phyloP scores from a whole-genome alignment of 2,888 invertebrate genomes.

The Tipula confusa region DNA sequence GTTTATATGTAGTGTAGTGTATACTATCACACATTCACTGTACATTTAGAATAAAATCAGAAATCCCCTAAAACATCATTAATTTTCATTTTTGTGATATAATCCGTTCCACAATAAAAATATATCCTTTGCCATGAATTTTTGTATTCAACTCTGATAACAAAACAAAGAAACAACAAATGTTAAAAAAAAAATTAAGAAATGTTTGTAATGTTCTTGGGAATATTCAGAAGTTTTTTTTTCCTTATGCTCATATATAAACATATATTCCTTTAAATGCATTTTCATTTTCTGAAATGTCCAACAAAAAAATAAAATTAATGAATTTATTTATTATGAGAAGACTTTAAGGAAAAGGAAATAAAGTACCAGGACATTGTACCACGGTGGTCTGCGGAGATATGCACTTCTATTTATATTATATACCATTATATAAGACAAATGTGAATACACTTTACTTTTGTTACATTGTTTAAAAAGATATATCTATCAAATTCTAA shows the following conservation, averaged over 20 bases:
- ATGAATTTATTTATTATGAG: neutral
- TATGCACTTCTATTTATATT: neutral
- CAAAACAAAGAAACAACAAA: neutral
- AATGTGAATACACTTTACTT: neutral
- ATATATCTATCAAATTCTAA: neutral
- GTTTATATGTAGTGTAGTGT: neutral
- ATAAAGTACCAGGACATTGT: neutral
- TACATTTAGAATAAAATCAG: neutral
- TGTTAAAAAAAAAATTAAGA: neutral
- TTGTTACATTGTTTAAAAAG: neutral
- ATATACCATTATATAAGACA: neutral
- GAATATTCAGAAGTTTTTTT: neutral
- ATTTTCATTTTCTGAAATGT: neutral
- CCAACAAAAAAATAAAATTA: neutral
- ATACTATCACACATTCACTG: no score
- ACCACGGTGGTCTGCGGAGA: neutral
- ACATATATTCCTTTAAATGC: neutral
- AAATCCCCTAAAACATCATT: constrained; percentile 20
- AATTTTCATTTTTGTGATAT: constrained; percentile 20
- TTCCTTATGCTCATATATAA: neutral
- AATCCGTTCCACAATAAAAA: constrained; percentile 12
- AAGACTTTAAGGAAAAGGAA: neutral
- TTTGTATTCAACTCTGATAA: neutral
- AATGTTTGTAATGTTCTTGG: neutral
- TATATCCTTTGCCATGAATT: neutral